Evolutionary conservation across 2,888 invertebrate species (phyloP).

Genomic region (Marronus borbonicus): DNA sequence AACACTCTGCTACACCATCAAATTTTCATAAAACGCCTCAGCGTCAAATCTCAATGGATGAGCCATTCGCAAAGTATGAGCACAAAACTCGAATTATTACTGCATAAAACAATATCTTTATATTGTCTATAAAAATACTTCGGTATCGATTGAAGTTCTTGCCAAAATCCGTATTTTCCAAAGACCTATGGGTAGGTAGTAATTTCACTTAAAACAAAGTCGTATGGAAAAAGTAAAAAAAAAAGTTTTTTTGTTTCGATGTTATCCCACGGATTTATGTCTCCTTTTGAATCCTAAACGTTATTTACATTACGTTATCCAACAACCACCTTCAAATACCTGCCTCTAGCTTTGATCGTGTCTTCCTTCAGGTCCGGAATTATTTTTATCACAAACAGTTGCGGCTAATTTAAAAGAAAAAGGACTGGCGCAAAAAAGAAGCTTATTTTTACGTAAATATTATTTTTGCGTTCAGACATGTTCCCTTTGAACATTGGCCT

Average conservation of each 20-base stretch:
- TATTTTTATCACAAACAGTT: slow-evolving; percentile 47
- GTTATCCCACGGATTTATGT: slow-evolving; percentile 40
- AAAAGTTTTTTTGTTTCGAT: slow-evolving; percentile 36
- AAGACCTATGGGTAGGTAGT: slow-evolving; percentile 30
- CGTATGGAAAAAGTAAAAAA: not conserved
- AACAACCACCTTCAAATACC: slow-evolving; percentile 46
- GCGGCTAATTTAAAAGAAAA: slow-evolving; percentile 45
- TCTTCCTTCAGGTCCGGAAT: slow-evolving; percentile 27
- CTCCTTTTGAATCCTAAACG: slow-evolving; percentile 35
- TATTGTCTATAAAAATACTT: slow-evolving; percentile 43
- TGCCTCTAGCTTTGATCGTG: slow-evolving; percentile 30
- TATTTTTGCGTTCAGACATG: slow-evolving; percentile 47
- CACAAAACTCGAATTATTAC: slow-evolving; percentile 13
- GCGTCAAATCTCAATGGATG: slow-evolving; percentile 19
- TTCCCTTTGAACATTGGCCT: slow-evolving; percentile 48
- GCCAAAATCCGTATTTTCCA: slow-evolving; percentile 42
- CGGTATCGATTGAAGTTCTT: slow-evolving; percentile 42
- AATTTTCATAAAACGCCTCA: slow-evolving; percentile 10
- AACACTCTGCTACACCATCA: slow-evolving; percentile 23
- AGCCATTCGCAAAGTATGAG: slow-evolving; percentile 14
- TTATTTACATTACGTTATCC: slow-evolving; percentile 41
- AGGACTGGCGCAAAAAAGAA: slow-evolving; percentile 36
- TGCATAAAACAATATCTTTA: slow-evolving; percentile 41
- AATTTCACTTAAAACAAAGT: slow-evolving; percentile 34
- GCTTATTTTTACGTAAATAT: slow-evolving; percentile 48